A percentile compares a stretch with the other conserved stretches of the same genome.
phyloP scores from a whole-genome alignment of 2,888 invertebrate genomes.

The Rotaria sp. region DNA sequence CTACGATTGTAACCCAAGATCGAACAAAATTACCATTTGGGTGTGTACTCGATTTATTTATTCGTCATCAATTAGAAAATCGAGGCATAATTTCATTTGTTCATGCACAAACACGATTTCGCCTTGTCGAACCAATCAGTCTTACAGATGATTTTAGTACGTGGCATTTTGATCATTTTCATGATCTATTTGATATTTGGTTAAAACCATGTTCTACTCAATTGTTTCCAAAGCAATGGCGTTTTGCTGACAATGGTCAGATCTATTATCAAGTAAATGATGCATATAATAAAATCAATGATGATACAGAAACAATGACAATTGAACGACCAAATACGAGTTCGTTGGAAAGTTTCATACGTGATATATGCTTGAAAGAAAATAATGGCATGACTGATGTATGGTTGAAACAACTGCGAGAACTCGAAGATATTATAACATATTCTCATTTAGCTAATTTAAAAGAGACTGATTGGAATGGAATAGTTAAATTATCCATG shows the following conservation, averaged over 20 bases:
- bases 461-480: not conserved
- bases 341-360: not conserved
- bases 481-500: not conserved
- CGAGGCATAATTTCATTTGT: not conserved
- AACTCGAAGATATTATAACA: not conserved
- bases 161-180: conserved; percentile 9
- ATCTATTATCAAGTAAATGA: not conserved
- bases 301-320: not conserved
- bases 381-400: not conserved
- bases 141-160: conserved; percentile 16
- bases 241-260: not conserved
- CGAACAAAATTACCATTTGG: not conserved
- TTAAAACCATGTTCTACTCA: not conserved
- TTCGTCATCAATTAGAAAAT: not conserved
- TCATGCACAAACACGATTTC: not conserved
- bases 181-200: conserved; percentile 9
- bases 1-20: not conserved
- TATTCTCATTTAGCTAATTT: not conserved
- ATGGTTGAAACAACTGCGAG: conserved; percentile 6
- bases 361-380: conserved; percentile 13
- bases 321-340: not conserved
- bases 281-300: not conserved
- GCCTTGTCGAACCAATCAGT: not conserved
- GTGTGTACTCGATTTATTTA: not conserved
- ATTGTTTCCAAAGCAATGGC: not conserved